Percentiles rank a stretch among this genome's conserved stretches.
These are phyloP conservation scores for Lasioglossum zephyrum DNA, from an alignment of 2,888 invertebrate species.

Conservation along the genomic window DNA sequence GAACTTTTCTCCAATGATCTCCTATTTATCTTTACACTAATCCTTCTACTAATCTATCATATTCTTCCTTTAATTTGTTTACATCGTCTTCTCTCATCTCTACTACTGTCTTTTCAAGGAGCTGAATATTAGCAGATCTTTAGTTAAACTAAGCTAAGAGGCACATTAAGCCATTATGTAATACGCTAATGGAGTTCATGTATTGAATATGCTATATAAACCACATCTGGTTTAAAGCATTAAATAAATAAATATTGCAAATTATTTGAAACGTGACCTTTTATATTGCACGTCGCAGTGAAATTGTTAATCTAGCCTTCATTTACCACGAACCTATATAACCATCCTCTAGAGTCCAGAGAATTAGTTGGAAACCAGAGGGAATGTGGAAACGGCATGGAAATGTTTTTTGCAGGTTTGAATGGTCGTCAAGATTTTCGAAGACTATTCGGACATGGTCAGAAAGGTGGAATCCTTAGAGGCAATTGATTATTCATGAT, in stretches of 20 bases:
- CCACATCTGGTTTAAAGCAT: no score
- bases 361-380: background rate
- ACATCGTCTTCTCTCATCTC: constrained; percentile 94
- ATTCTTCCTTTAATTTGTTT: constrained; percentile 94
- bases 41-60: constrained; percentile 96
- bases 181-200: no score
- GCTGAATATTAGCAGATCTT: constrained; percentile 91
- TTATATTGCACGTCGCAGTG: background rate
- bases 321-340: background rate
- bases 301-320: background rate
- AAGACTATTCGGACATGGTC: background rate
- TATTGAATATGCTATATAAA: no score
- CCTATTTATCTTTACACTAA: constrained; percentile 96
- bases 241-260: no score
- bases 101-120: constrained; percentile 91
- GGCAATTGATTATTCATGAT: background rate
- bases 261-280: background rate
- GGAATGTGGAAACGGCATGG: background rate
- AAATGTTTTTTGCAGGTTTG: background rate
- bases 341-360: background rate
- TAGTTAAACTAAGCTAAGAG: constrained; percentile 68
- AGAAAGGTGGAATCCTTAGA: background rate
- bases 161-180: no score
- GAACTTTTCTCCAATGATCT: constrained; percentile 94
- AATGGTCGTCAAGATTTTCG: background rate